Evolutionary conservation across 2,888 invertebrate genomes (phyloP).

Genomic region (Saturnia pavonia): DNA sequence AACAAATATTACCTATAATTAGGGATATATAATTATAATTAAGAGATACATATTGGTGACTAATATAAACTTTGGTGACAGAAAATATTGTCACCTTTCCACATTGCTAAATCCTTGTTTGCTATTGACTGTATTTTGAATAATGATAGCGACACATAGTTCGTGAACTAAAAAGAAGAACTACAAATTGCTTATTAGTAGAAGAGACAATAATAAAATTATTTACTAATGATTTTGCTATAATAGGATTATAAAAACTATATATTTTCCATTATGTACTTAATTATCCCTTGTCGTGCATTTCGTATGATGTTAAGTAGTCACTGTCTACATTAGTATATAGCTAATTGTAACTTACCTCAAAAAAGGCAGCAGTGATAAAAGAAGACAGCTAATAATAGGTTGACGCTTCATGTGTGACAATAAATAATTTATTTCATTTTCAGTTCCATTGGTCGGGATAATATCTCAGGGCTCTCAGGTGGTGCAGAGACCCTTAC

Average conservation of each 20-base stretch:
- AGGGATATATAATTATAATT: too few relatives aligned
- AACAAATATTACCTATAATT: too few relatives aligned
- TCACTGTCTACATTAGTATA: not conserved
- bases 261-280: not conserved
- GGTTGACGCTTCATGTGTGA: not conserved
- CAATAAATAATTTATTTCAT: constrained; percentile 25
- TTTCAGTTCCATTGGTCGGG: constrained; percentile 71
- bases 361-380: not conserved
- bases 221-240: too few relatives aligned
- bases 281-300: not conserved
- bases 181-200: too few relatives aligned
- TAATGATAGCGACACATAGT: too few relatives aligned
- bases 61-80: too few relatives aligned
- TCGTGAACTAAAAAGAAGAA: too few relatives aligned
- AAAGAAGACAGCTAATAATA: not conserved
- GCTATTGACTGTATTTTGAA: not conserved
- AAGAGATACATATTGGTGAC: too few relatives aligned
- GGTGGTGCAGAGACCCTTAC: constrained; percentile 73
- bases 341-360: not conserved
- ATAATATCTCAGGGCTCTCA: constrained; percentile 75
- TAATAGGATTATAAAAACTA: too few relatives aligned
- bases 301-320: not conserved
- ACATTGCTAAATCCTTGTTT: too few relatives aligned
- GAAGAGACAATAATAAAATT: too few relatives aligned
- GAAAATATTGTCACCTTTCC: too few relatives aligned